Evolutionary conservation across 2,113 vertebrate genomes (phyloP).

Genomic region (Actinemys pallida): DNA sequence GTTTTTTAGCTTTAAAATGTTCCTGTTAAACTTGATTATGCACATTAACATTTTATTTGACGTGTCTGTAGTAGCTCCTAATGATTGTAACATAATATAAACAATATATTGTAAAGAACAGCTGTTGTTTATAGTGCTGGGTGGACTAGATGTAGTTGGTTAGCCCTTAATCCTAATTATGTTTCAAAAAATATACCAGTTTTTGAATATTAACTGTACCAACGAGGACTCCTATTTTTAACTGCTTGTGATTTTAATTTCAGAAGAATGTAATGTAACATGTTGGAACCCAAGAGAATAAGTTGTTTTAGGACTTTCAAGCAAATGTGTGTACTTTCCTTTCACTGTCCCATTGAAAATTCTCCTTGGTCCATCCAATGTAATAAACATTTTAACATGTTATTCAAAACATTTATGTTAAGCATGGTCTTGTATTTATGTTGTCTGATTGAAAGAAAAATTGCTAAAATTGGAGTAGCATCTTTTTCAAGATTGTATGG

Average conservation of each 20-base stretch:
- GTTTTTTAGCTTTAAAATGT: conserved; percentile 1
- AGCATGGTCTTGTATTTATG: conserved; percentile 42
- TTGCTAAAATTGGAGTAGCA: conserved; percentile 31
- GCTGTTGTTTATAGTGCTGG: not conserved
- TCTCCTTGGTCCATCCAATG: not conserved
- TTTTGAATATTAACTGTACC: not conserved
- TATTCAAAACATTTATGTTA: not conserved
- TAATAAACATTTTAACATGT: conserved; percentile 3
- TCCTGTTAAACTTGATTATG: not conserved
- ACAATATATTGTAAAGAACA: not conserved
- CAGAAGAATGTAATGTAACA: not conserved
- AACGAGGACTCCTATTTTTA: not conserved
- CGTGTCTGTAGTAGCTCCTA: not conserved
- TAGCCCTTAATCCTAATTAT: not conserved
- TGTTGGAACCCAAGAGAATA: not conserved
- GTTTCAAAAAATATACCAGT: not conserved
- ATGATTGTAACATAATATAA: not conserved
- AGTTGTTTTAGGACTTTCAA: conserved; percentile 22
- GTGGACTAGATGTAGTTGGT: not conserved
- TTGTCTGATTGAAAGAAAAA: conserved; percentile 46
- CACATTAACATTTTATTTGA: not conserved
- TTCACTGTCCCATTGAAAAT: not conserved
- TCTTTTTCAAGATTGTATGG: conserved; percentile 55
- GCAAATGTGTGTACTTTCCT: not conserved
- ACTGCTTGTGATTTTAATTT: not conserved